phyloP scores from a whole-genome alignment of 1,140 invertebrate species.

The Bombyx mandarina region DNA sequence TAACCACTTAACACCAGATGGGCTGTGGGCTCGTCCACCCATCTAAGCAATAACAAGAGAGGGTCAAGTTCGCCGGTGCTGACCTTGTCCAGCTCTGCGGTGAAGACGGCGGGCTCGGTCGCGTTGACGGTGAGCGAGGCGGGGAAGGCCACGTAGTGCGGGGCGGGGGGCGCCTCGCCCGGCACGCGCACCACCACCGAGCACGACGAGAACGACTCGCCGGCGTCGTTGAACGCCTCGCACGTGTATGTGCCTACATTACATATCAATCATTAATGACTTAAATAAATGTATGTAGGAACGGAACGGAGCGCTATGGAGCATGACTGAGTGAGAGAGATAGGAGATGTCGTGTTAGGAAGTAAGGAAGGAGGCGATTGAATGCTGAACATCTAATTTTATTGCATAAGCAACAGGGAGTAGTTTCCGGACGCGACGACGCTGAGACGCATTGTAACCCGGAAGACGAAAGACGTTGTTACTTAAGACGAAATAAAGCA shows the following conservation, averaged over 20 bases:
- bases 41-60: no score
- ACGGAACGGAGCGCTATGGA: neutral
- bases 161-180: constrained; percentile 86
- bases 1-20: no score
- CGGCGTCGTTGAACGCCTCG: constrained; percentile 95
- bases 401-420: no score
- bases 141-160: constrained; percentile 91
- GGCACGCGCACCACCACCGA: constrained; percentile 88
- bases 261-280: neutral
- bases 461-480: no score
- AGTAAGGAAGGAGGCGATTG: no score
- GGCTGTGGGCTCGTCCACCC: no score
- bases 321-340: no score
- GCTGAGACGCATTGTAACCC: no score
- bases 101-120: constrained; percentile 86
- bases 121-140: constrained; percentile 87
- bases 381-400: no score
- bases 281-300: neutral
- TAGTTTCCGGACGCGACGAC: no score
- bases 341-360: no score
- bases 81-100: constrained; percentile 81
- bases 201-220: constrained; percentile 93
- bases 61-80: neutral
- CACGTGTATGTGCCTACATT: constrained; percentile 91
- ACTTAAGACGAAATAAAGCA: no score